Conservation (phyloP, 2,113 vertebrate genomes). For the Vidua chalybeata region DNA sequence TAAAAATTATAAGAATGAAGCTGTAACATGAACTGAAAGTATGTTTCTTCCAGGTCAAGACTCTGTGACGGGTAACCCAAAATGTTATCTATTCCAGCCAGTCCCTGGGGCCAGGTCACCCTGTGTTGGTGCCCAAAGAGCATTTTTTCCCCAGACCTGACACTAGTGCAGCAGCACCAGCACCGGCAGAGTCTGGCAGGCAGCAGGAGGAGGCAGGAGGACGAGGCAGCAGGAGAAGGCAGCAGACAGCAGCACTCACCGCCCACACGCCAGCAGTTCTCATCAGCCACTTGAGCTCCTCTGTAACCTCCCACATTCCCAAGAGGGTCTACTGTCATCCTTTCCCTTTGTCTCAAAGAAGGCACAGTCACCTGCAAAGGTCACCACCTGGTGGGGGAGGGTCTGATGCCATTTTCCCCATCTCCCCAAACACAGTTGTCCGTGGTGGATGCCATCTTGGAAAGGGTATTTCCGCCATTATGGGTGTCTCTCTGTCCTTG, state of each 20-base stretch:
- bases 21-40: background rate
- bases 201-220: background rate
- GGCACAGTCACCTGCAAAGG: background rate
- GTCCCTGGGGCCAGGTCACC: too few relatives aligned
- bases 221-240: background rate
- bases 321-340: too few relatives aligned
- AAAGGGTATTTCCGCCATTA: background rate
- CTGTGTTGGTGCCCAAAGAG: accelerated
- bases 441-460: accelerated
- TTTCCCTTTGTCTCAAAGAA: background rate
- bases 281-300: background rate
- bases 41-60: background rate
- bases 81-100: too few relatives aligned
- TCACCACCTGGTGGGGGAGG: too few relatives aligned
- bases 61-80: background rate
- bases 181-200: accelerated
- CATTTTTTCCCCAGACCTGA: background rate
- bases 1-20: background rate
- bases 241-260: background rate
- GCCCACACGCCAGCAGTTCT: accelerated
- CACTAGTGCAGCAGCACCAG: too few relatives aligned
- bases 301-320: background rate
- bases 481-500: accelerated
- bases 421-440: background rate
- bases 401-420: background rate